phyloP scores from a whole-genome alignment of 2,113 vertebrate species.

The Gracilinanus agilis region DNA sequence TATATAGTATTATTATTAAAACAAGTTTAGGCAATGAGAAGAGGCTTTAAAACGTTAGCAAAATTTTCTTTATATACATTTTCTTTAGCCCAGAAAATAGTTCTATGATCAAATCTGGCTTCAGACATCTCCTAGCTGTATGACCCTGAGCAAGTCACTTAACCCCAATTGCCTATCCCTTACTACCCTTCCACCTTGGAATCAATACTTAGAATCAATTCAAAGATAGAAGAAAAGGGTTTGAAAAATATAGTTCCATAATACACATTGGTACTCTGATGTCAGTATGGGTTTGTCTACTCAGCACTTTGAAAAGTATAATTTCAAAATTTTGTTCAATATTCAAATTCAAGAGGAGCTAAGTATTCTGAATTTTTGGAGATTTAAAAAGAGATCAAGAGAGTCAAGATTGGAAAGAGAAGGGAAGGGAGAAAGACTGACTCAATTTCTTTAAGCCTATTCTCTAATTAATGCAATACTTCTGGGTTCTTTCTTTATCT shows the following conservation, averaged over 20 bases:
- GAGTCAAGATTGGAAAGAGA: neutral
- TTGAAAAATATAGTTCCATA: slow-evolving; percentile 9
- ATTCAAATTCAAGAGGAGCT: slow-evolving; percentile 17
- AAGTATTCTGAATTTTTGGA: neutral
- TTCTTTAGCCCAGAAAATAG: neutral
- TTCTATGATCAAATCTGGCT: neutral
- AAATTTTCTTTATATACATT: too few relatives aligned
- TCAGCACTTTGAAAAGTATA: neutral
- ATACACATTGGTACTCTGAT: slow-evolving; percentile 23
- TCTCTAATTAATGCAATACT: neutral
- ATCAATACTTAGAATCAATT: too few relatives aligned
- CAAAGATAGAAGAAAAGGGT: too few relatives aligned
- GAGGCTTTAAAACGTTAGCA: too few relatives aligned
- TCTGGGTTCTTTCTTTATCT: neutral
- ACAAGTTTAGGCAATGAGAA: neutral
- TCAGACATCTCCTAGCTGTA: too few relatives aligned
- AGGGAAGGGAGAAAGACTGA: neutral
- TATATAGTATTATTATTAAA: neutral
- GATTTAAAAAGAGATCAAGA: neutral
- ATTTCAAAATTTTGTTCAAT: slow-evolving; percentile 19
- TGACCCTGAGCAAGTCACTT: too few relatives aligned
- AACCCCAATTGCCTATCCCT: too few relatives aligned
- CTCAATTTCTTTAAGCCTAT: neutral
- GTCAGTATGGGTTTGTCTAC: neutral
- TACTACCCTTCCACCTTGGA: too few relatives aligned